Evolutionary conservation across 2,797 vertebrate species (phyloP), one percentile per base, ranked within the genome.

Genomic region (Coregonus ussuriensis): DNA sequence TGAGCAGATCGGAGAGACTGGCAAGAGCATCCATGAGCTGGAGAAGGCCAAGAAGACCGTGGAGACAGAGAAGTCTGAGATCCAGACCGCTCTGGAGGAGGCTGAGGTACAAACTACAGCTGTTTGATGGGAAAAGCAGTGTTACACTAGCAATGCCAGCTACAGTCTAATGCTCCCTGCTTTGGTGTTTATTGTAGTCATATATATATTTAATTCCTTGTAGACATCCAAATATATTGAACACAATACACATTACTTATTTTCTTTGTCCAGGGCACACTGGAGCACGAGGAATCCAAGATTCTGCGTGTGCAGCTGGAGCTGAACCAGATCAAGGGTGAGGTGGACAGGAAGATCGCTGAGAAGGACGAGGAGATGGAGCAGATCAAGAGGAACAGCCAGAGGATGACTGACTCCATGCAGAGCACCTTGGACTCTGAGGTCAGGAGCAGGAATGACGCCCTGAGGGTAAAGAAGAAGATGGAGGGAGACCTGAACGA

Each of bases 321-420:
- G 79, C 77, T 95, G 74, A 94, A 84, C 82, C 94, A 95, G 77
- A 71, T 94, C 62, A 95, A 94, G 76, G 91, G 91, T 25, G 93
- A 94, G 70, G 77, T 95, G 31, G 94, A 95, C 51, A 91, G 88
- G 79, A 94, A 89, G 76, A 79, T 88, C 18, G 85, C 91, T 0
- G 95, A 95, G 88, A 95, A 95, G 82, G 94, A 95, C 1, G 93
- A 95, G 77, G 94, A 95, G 87, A 93, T 94, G 0, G 92, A 95
- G 1, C 93, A 94, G 82, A 79, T 95, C 47, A 94, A 95, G 84
- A 91, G 91, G 71, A 95, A 93, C 75, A 89, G 89, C 79, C 95
- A 94, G 85, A 84, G 91, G 51, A 80, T 88, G 0, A 51, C 89
- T 1, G 94, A 94, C 21, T 88, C 94, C 53, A 86, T 89, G 88